Conservation (phyloP, 2,797 vertebrate genomes). For the Pelochelys cantorii region DNA sequence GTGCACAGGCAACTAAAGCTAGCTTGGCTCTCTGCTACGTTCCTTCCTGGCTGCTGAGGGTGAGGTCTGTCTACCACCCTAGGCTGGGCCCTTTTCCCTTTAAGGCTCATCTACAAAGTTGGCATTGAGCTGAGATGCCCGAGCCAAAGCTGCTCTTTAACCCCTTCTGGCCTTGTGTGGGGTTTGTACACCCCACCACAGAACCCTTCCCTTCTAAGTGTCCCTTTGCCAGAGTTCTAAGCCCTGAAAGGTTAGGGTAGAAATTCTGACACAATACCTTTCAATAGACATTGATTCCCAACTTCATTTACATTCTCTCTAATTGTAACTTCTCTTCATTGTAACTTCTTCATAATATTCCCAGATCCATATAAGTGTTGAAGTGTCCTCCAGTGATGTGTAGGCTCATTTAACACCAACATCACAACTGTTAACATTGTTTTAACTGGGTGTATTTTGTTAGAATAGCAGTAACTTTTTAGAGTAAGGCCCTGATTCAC, state of each 20-base stretch:
- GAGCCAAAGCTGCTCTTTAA: background rate
- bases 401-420: background rate
- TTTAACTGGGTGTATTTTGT: background rate
- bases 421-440: background rate
- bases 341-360: background rate
- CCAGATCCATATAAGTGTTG: background rate
- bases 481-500: accelerated
- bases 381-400: background rate
- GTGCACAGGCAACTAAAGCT: background rate
- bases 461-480: background rate
- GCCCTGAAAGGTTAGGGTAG: background rate
- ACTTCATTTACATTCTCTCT: background rate
- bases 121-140: background rate
- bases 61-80: too few species aligned
- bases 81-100: background rate
- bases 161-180: too few species aligned
- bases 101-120: background rate
- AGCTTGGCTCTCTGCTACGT: background rate
- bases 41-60: background rate
- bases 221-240: background rate
- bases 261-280: background rate
- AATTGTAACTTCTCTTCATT: background rate
- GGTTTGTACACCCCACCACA: too few species aligned
- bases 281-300: background rate
- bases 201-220: background rate